These are phyloP conservation scores for Drosophila aff. DNA, from an alignment of 1,140 invertebrate genomes.

Conservation along the genomic window DNA sequence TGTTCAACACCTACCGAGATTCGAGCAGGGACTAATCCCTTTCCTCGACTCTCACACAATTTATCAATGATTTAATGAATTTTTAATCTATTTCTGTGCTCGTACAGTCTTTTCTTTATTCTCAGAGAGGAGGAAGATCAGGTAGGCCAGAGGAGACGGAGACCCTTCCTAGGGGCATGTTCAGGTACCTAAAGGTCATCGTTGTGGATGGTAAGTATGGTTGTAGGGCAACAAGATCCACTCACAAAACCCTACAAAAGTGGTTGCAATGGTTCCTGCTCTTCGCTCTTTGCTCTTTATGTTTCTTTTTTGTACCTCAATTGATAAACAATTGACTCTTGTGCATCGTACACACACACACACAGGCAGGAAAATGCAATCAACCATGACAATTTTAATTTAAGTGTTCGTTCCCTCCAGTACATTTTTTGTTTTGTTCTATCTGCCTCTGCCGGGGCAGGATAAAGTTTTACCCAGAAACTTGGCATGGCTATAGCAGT, in stretches of 20 bases:
- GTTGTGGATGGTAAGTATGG: constrained; percentile 54
- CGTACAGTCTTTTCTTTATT: constrained; percentile 53
- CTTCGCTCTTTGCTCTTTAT: constrained; percentile 14
- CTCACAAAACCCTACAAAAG: constrained; percentile 28
- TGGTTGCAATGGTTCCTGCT: constrained; percentile 37
- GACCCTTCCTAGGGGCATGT: constrained; percentile 20
- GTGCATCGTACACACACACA: constrained; percentile 14
- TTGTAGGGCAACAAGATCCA: constrained; percentile 54
- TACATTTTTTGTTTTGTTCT: not conserved
- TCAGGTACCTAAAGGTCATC: constrained; percentile 40
- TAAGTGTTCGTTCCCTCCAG: constrained; percentile 34
- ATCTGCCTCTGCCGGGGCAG: constrained; percentile 5
- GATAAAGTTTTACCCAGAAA: constrained; percentile 42
- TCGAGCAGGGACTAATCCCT: constrained; percentile 43
- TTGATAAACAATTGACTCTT: constrained; percentile 81
- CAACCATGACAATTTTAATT: constrained; percentile 66
- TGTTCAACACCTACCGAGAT: constrained; percentile 67
- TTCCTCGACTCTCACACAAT: constrained; percentile 46
- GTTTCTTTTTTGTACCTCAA: constrained; percentile 39
- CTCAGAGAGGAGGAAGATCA: constrained; percentile 24
- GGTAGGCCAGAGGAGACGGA: constrained; percentile 43
- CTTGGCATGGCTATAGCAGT: constrained; percentile 49
- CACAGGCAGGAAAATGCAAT: constrained; percentile 63
- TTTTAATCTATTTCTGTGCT: constrained; percentile 72
- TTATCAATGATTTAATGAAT: constrained; percentile 78